phyloP scores from a whole-genome alignment of 2,113 vertebrate genomes.

The Cavia porcellus region DNA sequence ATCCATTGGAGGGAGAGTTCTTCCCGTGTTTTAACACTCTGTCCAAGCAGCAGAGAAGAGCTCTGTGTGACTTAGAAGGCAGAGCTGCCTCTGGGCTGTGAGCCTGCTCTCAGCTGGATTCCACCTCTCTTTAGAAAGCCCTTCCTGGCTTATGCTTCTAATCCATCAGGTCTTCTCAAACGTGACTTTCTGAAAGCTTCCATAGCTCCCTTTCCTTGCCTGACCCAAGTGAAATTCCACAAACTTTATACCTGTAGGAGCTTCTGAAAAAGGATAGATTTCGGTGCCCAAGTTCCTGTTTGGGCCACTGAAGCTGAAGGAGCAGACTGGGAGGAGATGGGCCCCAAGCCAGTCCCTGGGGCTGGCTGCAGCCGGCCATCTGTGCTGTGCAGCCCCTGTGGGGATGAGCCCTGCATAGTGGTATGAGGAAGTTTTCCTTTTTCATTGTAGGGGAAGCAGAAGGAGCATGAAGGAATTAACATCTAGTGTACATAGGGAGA shows the following conservation, averaged over 20 bases:
- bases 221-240: not conserved
- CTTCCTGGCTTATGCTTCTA: not conserved
- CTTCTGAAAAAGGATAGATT: not conserved
- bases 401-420: not conserved
- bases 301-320: not conserved
- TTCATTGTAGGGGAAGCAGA: not conserved
- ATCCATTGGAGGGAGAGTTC: not conserved
- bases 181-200: not conserved
- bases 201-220: not conserved
- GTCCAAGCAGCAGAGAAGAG: not conserved
- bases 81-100: rapidly evolving
- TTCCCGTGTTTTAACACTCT: not conserved
- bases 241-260: not conserved
- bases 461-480: not conserved
- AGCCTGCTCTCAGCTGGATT: not conserved
- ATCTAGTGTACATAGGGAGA: not conserved
- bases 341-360: not conserved
- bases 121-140: not conserved
- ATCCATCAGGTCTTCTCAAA: not conserved
- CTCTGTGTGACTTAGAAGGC: not conserved
- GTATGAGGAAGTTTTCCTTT: not conserved
- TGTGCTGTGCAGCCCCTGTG: not conserved
- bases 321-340: not conserved
- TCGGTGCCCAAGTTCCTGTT: not conserved
- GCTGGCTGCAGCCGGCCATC: not conserved